Evolutionary conservation across 2,113 vertebrate genomes (phyloP).

Genomic region (Platysternon megacephalum): DNA sequence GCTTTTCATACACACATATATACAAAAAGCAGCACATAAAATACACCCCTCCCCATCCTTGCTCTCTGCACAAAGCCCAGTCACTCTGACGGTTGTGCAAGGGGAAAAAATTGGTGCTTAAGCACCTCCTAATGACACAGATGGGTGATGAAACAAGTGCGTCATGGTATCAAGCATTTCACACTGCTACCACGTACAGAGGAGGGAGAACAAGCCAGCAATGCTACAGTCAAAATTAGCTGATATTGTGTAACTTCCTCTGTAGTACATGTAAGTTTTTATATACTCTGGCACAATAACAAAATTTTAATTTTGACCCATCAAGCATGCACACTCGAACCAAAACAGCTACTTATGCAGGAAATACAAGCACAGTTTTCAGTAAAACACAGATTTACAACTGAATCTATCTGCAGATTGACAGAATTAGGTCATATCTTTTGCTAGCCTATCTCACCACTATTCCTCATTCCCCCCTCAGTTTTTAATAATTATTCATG

Average conservation of each 20-base stretch:
- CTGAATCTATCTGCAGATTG: conserved; percentile 30
- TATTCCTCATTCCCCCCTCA: background rate
- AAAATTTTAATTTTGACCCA: conserved; percentile 4
- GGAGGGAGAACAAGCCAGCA: background rate
- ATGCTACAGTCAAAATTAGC: background rate
- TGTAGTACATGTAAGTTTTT: background rate
- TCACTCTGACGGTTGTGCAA: background rate
- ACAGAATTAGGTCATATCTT: conserved; percentile 66
- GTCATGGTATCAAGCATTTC: background rate
- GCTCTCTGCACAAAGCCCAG: background rate
- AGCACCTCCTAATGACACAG: background rate
- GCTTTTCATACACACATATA: background rate
- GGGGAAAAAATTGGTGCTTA: background rate
- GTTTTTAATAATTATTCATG: conserved; percentile 34
- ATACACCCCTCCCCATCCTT: background rate
- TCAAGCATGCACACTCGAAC: background rate
- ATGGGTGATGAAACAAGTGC: background rate
- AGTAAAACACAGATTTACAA: conserved; percentile 36
- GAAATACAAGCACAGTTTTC: background rate
- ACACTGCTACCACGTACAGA: background rate
- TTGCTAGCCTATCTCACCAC: conserved; percentile 12
- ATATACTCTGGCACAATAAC: background rate
- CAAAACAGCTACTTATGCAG: background rate
- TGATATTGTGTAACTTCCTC: background rate
- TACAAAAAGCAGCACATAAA: background rate